A percentile compares a stretch with the other conserved stretches of the same genome.
These are phyloP conservation scores for Xenentodon cancila DNA, from an alignment of 2,797 vertebrate species.

Conservation along the genomic window DNA sequence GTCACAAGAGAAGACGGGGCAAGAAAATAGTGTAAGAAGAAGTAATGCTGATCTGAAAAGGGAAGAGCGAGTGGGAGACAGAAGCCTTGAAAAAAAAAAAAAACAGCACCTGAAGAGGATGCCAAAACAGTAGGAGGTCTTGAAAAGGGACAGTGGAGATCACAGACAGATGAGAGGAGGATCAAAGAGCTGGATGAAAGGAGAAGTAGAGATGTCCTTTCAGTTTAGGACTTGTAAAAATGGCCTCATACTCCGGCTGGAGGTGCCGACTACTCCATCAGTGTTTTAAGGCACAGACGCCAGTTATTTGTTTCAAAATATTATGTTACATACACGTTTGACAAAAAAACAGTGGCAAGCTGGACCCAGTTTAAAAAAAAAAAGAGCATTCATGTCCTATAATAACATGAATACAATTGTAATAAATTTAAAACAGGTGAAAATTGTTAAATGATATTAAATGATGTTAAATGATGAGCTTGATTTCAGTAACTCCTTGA, in stretches of 20 bases:
- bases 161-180: conserved; percentile 64
- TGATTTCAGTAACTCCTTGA: too few species aligned
- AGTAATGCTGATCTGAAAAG: conserved; percentile 26
- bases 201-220: conserved; percentile 49
- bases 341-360: background rate
- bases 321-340: background rate
- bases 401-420: too few species aligned
- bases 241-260: conserved; percentile 22
- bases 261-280: conserved; percentile 19
- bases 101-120: conserved; percentile 43
- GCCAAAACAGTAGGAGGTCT: conserved; percentile 66
- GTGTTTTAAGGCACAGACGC: conserved; percentile 7
- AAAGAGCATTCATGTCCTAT: too few species aligned
- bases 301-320: conserved; percentile 9
- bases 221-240: conserved; percentile 52
- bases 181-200: conserved; percentile 67
- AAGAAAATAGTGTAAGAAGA: conserved; percentile 13
- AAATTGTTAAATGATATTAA: background rate
- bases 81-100: conserved; percentile 19
- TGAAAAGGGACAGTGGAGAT: conserved; percentile 59
- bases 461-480: too few species aligned
- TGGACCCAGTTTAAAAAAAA: too few species aligned
- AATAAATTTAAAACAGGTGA: background rate
- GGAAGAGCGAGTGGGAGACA: conserved; percentile 8
- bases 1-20: background rate